Evolutionary conservation across 1,140 invertebrate species (phyloP), one percentile per base, ranked within the genome.

Genomic region (Oedothorax gibbosus): DNA sequence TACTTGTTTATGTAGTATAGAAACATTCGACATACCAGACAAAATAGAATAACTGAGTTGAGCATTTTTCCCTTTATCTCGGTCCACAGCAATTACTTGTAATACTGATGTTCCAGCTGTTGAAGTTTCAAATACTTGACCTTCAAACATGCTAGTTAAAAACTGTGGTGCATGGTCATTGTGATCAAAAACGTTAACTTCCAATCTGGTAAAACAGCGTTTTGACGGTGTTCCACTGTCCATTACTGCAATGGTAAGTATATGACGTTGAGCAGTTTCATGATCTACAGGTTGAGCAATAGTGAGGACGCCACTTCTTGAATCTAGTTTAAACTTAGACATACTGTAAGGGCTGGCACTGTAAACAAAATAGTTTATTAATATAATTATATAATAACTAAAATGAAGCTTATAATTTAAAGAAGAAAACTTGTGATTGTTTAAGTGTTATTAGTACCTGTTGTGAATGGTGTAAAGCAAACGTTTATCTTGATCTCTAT

Each of bases 141-240:
- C 94, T 88, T 95, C 93, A 15, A 95, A 92, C 72, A 95, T 93
- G 35, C 53, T 85, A 2, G 83, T 85, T 53, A 77, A 53, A 88
- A 97, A 97, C 88, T 94, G 93, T 0, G 97, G 97, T 21, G 93
- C 91, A 89, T 97, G 96, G 89, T 98, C 97, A 90, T 98, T 98
- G 87, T 96, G 94, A 90, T 97, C 97, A 87, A 94, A 92, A 0
- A 98, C 95, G 66, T 93, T 93, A 62, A 98, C 93, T 57, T 93
- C 90, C 0, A 97, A 20, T 68, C 86, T 65, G 7, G 86, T 80
- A 79, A 86, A 85, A 65, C 68, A 69, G 5, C 81, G 64, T 62
- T 81, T 84, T 12, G 86, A 77, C 65, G 86, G 86, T 10, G 86
- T 86, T 12, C 86, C 86, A 56, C 80, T 77, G 69, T 86, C 86